These are phyloP conservation scores for Bufo gargarizans DNA, from an alignment of 2,113 vertebrate species.

Conservation along the genomic window DNA sequence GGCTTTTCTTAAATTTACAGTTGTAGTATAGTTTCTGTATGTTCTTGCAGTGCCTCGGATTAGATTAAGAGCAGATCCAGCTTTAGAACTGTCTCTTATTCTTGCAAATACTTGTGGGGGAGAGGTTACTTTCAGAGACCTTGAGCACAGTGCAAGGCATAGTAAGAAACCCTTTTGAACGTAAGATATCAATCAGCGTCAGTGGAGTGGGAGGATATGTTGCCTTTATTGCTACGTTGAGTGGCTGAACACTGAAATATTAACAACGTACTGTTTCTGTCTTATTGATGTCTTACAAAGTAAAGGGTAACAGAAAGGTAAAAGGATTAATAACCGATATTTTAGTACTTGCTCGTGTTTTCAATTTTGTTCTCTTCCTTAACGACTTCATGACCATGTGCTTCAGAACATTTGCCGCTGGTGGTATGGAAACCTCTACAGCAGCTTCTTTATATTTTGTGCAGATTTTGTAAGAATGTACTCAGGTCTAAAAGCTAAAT, in stretches of 20 bases:
- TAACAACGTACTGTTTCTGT: background rate
- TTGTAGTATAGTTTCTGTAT: constrained; percentile 59
- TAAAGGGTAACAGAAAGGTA: background rate
- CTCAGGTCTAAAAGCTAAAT: background rate
- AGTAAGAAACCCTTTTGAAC: constrained; percentile 9
- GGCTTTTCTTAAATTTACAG: constrained; percentile 51
- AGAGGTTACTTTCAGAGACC: constrained; percentile 62
- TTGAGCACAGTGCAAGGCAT: constrained; percentile 62
- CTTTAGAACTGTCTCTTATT: constrained; percentile 64
- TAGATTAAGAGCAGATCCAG: constrained; percentile 48
- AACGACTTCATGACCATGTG: background rate
- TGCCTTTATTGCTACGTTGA: constrained; percentile 32
- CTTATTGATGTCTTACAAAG: too few species aligned
- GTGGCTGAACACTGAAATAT: background rate
- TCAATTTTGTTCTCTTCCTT: background rate
- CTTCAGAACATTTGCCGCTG: background rate
- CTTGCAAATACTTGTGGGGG: constrained; percentile 55
- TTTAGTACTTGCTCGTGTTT: background rate
- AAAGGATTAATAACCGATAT: background rate
- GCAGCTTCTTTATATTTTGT: background rate
- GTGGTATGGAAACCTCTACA: background rate
- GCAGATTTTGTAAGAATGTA: background rate
- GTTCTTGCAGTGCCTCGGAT: constrained; percentile 48
- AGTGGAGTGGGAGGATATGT: constrained; percentile 29
- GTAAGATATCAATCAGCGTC: constrained; percentile 51